Evolutionary conservation across 1,140 invertebrate species (phyloP), one percentile per base, ranked within the genome.

Genomic region (Musca domestica): DNA sequence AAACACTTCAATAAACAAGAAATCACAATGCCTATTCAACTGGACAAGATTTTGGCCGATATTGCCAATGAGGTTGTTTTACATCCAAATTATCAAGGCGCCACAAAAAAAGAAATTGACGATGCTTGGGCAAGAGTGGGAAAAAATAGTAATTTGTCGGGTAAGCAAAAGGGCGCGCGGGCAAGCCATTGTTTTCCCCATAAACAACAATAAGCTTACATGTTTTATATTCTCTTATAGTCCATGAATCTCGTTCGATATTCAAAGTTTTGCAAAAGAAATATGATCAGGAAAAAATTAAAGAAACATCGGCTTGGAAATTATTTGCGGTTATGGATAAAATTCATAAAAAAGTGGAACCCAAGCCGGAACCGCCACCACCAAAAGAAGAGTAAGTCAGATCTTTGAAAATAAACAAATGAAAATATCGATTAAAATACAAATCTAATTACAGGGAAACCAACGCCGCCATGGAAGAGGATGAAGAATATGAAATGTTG

Each of bases 191-290:
- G n/a, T 34, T 17, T 27, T 34, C 14, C 3, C 6, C 15, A 56
- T 56, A 56, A 56, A 56, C n/a, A n/a, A 49, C 1, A 6, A 15
- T 6, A 49, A 49, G 23, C 2, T 25, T 58, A n/a, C n/a, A n/a
- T 58, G 25, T 23, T 23, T 0, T 51, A 20, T 51, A 51, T 22
- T n/a, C n/a, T n/a, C n/a, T n/a, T n/a, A n/a, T 30, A 46, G 76
- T 78, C 46, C 78, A 78, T 51, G 78, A 81, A 64, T 75, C 76
- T 17, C 77, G 79, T 20, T 81, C 78, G 9, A 81, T 81, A 64
- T 81, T 81, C 15, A 80, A 77, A 17, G 78, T 81, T 41, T 70
- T 81, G 17, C 78, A 77, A 30, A 81, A 81, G 61, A 81, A 81
- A 72, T 81, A 78, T 27, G 76, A 81, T 12, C 74, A 78, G 67